Base-by-base conservation (phyloP, 2,888 invertebrate species). In the Agrenia bidenticulata region DNA sequence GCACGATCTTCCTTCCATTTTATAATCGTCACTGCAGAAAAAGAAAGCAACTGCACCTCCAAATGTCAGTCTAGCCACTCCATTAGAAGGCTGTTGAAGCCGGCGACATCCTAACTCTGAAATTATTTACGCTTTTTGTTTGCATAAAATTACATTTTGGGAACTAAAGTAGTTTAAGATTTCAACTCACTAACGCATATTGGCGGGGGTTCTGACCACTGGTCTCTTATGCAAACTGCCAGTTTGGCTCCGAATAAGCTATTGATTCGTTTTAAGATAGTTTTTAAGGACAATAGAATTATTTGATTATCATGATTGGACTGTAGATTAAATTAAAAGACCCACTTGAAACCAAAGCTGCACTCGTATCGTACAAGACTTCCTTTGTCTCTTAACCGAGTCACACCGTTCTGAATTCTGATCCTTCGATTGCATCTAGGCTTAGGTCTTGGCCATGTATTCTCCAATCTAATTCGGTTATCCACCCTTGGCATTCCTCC, bases 1-100 rank as follows among this genome's bases (percentile, higher is more conserved):
- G 9, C 67, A 27, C 0, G 63, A 45, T 1, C 58, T 60, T 5
- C 73, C 73, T 13, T 41, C 32, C 15, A 75, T 41, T 26, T 45
- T 17, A 26, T 69, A 68, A 9, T 64, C 67, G 2, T 63, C 63
- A n/a, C 67, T 56, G 55, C 75, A 75, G n/a, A 60, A 51, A 60
- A 75, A 75, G 13, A 53, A 37, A 15, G 55, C 69, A 23, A 74
- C 72, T 11, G 67, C 75, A 11, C 75, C 75, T 1, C 68, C 71
- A 53, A 59, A 66, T n/a, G 63, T 63, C 42, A 64, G 64, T 11
- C 70, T 49, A 4, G 65, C 39, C 11, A 39, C 58, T 0, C 70
- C 69, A 49, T 73, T 51, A 15, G 23, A 7, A 21, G 67, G 67
- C 19, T 41, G 21, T 17, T 26, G 24, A 13, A 70, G 23, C 19